These are phyloP conservation scores for Gymnothorax javanicus DNA, from an alignment of 2,797 vertebrate species.

Conservation along the genomic window DNA sequence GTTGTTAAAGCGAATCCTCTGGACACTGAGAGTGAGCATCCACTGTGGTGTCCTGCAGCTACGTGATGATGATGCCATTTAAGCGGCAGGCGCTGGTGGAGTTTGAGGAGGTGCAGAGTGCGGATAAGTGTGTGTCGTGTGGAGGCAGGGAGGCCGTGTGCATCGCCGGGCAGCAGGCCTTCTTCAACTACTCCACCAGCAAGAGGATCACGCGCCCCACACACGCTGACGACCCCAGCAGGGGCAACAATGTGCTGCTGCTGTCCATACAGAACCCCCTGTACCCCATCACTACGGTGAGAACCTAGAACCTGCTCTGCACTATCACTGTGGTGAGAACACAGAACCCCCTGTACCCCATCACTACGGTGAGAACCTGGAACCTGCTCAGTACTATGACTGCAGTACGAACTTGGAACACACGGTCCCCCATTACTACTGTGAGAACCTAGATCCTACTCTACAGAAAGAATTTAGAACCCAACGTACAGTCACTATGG, in stretches of 20 bases:
- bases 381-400: not conserved
- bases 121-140: slow-evolving; percentile 89
- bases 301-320: slow-evolving; percentile 43
- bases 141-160: slow-evolving; percentile 88
- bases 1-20: too few species aligned
- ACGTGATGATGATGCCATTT: slow-evolving; percentile 99
- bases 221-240: slow-evolving; percentile 91
- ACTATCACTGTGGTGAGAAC: not conserved
- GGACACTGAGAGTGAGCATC: not conserved
- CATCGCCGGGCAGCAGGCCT: slow-evolving; percentile 94
- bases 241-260: slow-evolving; percentile 95
- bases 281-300: slow-evolving; percentile 96
- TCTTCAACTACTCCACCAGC: slow-evolving; percentile 97
- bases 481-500: slow-evolving; percentile 81
- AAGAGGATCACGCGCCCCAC: slow-evolving; percentile 95
- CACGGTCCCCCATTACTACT: not conserved
- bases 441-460: not conserved
- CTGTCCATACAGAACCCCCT: slow-evolving; percentile 98
- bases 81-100: slow-evolving; percentile 96
- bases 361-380: slow-evolving; percentile 12
- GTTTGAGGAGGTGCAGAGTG: slow-evolving; percentile 87
- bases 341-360: not conserved
- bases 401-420: not conserved
- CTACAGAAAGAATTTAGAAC: slow-evolving; percentile 68
- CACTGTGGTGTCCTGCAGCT: slow-evolving; percentile 68